Percentiles rank a stretch among this genome's conserved stretches.
phyloP scores from a whole-genome alignment of 2,888 invertebrate genomes.

The Rhogogaster chlorosoma region DNA sequence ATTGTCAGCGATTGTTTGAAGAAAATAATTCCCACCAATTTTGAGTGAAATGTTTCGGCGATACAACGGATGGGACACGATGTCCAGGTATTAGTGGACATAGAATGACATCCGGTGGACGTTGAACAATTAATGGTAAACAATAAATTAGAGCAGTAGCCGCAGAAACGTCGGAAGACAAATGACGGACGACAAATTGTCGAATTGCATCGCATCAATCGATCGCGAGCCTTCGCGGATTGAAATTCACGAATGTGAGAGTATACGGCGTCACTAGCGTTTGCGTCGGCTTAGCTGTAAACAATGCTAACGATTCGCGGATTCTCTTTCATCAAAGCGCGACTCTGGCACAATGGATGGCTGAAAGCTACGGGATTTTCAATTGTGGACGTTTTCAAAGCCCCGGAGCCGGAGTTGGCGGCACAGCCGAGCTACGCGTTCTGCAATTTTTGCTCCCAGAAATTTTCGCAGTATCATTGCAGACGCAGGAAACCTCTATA shows the following conservation, averaged over 20 bases:
- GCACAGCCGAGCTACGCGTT: neutral
- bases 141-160: conserved; percentile 33
- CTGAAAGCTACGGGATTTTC: conserved; percentile 43
- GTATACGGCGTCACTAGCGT: neutral
- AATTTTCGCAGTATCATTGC: neutral
- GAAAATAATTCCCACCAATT: neutral
- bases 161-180: conserved; percentile 49
- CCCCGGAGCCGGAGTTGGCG: neutral
- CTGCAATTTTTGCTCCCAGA: neutral
- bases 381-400: conserved; percentile 27
- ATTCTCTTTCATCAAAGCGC: conserved; percentile 40
- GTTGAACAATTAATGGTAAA: conserved; percentile 46
- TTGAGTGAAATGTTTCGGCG: neutral
- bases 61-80: neutral
- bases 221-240: conserved; percentile 16
- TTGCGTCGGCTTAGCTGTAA: conserved; percentile 36
- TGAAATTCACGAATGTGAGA: neutral
- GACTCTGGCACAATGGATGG: conserved; percentile 31
- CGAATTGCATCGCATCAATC: conserved; percentile 47
- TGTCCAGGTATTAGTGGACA: conserved; percentile 33
- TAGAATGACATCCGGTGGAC: conserved; percentile 52
- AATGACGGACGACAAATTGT: conserved; percentile 51
- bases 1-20: neutral
- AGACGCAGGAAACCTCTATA: neutral
- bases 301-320: conserved; percentile 47